phyloP scores from a whole-genome alignment of 2,888 invertebrate genomes.

The Heliconius ismenius region DNA sequence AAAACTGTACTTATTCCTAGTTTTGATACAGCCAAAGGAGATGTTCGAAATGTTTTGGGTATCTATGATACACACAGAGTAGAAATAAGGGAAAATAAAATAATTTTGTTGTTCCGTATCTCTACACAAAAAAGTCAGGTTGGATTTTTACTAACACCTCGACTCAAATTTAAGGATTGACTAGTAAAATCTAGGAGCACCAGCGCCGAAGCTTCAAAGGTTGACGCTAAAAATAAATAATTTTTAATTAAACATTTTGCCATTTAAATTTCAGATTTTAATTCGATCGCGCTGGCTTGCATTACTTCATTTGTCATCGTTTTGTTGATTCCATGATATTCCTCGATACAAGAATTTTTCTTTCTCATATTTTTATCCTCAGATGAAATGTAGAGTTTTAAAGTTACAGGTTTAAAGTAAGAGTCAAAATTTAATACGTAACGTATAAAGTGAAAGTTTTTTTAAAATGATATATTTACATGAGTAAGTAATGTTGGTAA shows the following conservation, averaged over 20 bases:
- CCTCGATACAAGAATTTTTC: background rate
- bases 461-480: background rate
- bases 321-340: background rate
- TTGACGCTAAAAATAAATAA: background rate
- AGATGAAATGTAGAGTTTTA: background rate
- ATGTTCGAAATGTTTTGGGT: no score
- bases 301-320: background rate
- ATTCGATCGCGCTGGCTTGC: background rate
- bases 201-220: background rate
- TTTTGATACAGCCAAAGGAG: no score
- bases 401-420: constrained; percentile 1
- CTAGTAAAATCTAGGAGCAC: no score
- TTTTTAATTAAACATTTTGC: background rate
- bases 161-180: no score
- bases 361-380: background rate
- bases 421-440: background rate
- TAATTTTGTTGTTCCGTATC: no score
- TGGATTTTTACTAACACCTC: no score
- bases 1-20: no score
- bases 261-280: background rate
- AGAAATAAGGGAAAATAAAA: no score
- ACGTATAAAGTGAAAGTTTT: background rate
- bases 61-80: no score
- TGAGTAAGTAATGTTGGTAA: background rate
- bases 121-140: no score